A percentile compares a stretch with the other conserved stretches of the same genome.
Conservation (phyloP, 1,140 invertebrate species). For the Leptinotarsa undecemlineata region DNA sequence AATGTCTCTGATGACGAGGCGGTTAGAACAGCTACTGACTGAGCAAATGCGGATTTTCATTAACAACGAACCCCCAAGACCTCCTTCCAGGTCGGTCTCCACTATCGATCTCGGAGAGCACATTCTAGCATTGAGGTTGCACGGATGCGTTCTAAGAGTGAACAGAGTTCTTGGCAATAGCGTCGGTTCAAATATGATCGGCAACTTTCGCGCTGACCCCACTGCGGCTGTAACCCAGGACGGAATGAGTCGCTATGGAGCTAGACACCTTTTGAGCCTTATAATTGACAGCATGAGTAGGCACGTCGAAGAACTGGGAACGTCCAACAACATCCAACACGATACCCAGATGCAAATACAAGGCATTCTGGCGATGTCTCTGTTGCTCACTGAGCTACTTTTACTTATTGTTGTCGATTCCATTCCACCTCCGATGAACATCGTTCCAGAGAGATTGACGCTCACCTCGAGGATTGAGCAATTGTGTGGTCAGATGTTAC, state of each 20-base stretch:
- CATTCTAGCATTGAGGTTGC: conserved; percentile 43
- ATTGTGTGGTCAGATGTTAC: conserved; percentile 48
- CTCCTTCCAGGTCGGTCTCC: conserved; percentile 13
- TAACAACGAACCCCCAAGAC: neutral
- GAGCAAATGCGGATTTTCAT: conserved; percentile 37
- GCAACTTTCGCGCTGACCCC: conserved; percentile 30
- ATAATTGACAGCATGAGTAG: conserved; percentile 50
- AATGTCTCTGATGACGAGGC: conserved; percentile 29
- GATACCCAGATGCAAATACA: conserved; percentile 41
- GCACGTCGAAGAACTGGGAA: conserved; percentile 42
- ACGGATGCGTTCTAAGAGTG: conserved; percentile 45
- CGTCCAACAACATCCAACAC: conserved; percentile 27
- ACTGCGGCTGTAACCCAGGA: conserved; percentile 43
- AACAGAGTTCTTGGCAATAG: conserved; percentile 41
- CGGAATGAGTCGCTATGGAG: conserved; percentile 46
- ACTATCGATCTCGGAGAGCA: conserved; percentile 46
- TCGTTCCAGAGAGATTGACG: conserved; percentile 47
- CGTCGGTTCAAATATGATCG: conserved; percentile 11
- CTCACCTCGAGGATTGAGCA: conserved; percentile 47
- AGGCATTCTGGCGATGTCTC: conserved; percentile 45
- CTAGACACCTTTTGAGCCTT: conserved; percentile 54
- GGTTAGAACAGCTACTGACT: conserved; percentile 31
- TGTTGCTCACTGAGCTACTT: conserved; percentile 49
- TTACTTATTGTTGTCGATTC: conserved; percentile 52
- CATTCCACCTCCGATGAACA: conserved; percentile 48